phyloP scores from a whole-genome alignment of 2,113 vertebrate species.

The Lathamus discolor region DNA sequence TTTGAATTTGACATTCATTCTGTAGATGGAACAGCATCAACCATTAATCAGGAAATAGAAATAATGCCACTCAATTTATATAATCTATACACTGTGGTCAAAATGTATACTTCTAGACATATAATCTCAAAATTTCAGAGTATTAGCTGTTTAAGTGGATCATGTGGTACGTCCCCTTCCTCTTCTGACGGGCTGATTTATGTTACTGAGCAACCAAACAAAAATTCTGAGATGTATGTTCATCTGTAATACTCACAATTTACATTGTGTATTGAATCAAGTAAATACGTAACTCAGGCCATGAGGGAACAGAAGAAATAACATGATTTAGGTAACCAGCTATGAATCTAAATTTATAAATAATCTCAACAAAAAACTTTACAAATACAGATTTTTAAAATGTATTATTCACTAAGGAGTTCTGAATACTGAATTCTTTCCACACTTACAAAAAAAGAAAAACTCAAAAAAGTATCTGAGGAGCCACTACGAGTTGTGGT shows the following conservation, averaged over 20 bases:
- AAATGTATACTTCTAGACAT: conserved; percentile 31
- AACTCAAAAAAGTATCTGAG: neutral
- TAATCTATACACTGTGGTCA: neutral
- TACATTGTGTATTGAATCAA: conserved; percentile 41
- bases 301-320: conserved; percentile 45
- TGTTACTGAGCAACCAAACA: conserved; percentile 59
- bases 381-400: conserved; percentile 29
- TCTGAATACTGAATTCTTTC: neutral
- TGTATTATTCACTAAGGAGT: conserved; percentile 20
- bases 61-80: conserved; percentile 35
- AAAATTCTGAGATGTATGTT: conserved; percentile 51
- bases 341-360: conserved; percentile 48
- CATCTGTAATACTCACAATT: conserved; percentile 20
- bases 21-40: conserved; percentile 37
- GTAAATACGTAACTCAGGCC: conserved; percentile 23
- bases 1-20: conserved; percentile 47
- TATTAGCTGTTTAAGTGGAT: conserved; percentile 49
- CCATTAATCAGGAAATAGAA: conserved; percentile 51
- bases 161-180: neutral
- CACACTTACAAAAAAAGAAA: neutral
- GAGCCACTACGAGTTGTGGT: neutral
- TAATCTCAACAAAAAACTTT: conserved; percentile 36
- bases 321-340: conserved; percentile 40
- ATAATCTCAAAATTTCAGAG: conserved; percentile 55
- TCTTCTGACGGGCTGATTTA: conserved; percentile 59